These are phyloP conservation scores for Stenchaetothrips biformis DNA, from an alignment of 2,888 invertebrate genomes.

Conservation along the genomic window DNA sequence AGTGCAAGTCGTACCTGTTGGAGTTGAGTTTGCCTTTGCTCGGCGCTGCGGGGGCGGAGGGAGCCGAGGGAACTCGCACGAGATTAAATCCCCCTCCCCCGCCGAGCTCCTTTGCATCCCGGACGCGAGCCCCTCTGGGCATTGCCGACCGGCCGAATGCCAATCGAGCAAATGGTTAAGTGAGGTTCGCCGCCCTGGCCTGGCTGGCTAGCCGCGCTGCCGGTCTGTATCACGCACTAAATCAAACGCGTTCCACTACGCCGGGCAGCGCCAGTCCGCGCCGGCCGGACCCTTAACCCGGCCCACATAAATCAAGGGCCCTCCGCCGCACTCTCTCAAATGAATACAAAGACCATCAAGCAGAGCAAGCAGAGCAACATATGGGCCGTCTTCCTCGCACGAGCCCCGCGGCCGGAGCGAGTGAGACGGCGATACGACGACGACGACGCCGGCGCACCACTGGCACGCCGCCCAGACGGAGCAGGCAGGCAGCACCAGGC, in stretches of 20 bases:
- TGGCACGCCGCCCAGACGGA: no score
- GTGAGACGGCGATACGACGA: not conserved
- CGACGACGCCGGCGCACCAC: not conserved
- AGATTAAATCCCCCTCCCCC: no score
- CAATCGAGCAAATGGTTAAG: constrained; percentile 1
- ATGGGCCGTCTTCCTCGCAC: not conserved
- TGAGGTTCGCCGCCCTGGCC: not conserved
- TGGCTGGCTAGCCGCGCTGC: not conserved
- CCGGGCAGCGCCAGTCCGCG: not conserved
- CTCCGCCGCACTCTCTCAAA: constrained; percentile 12
- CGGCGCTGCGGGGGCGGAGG: no score
- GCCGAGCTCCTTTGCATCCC: no score
- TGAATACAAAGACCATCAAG: constrained; percentile 25
- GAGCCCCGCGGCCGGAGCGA: not conserved
- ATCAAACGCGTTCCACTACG: not conserved
- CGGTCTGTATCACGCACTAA: not conserved
- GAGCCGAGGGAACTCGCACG: no score
- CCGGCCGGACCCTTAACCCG: not conserved
- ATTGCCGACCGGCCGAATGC: not conserved
- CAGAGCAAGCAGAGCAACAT: not conserved
- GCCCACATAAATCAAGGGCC: constrained; percentile 2
- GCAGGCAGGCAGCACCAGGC: no score
- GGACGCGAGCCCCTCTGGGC: not conserved
- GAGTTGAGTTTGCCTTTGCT: no score
- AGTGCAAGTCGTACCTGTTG: no score